Evolutionary conservation across 2,888 invertebrate species (phyloP).

Genomic region (Drosophila ochracea): DNA sequence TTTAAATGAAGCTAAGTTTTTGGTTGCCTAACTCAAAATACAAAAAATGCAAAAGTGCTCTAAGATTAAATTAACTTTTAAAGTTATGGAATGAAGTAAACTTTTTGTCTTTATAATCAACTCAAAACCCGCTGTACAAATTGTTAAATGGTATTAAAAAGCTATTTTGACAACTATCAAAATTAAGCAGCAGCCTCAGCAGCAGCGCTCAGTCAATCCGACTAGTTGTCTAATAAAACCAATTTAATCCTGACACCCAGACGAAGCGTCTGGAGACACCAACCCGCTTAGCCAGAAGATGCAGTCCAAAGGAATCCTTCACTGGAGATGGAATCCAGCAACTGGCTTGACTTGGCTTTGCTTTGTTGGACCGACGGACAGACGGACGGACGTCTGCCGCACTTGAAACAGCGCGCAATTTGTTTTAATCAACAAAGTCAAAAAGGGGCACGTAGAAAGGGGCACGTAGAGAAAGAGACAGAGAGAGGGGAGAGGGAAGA

Average conservation of each 20-base stretch:
- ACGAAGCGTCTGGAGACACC: slow-evolving; percentile 27
- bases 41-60: not conserved
- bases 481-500: not conserved
- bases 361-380: slow-evolving; percentile 12
- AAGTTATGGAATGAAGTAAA: not conserved
- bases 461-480: slow-evolving; percentile 1
- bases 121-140: not conserved
- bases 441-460: slow-evolving; percentile 54
- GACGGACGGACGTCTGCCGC: slow-evolving; percentile 42
- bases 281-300: not conserved
- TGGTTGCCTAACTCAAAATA: not conserved
- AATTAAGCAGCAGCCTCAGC: not conserved
- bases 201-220: slow-evolving; percentile 19
- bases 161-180: slow-evolving; percentile 1
- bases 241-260: slow-evolving; percentile 50
- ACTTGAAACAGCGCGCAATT: slow-evolving; percentile 74
- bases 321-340: not conserved
- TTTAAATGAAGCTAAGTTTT: not conserved
- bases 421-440: slow-evolving; percentile 80
- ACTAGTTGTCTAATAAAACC: slow-evolving; percentile 45
- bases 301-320: slow-evolving; percentile 10
- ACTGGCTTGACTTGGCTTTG: slow-evolving; percentile 15
- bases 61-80: not conserved
- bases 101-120: not conserved
- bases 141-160: slow-evolving; percentile 1